phyloP scores from a whole-genome alignment of 1,140 invertebrate genomes.

The Cyrtorhinus lividipennis region DNA sequence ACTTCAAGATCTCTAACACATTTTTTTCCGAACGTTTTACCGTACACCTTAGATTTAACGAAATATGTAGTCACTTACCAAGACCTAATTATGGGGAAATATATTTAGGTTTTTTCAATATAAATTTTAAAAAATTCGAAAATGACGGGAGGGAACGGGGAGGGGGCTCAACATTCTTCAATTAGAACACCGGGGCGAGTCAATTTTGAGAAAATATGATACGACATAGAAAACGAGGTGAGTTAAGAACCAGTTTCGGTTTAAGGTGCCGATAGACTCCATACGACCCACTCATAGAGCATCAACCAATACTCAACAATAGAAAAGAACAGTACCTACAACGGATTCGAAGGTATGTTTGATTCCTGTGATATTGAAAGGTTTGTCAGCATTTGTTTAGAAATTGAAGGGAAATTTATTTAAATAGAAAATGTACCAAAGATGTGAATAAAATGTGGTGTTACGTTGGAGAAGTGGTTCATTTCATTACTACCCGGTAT shows the following conservation, averaged over 20 bases:
- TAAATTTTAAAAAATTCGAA: no score
- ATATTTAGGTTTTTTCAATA: neutral
- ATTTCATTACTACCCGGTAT: no score
- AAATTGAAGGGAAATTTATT: conserved; percentile 1
- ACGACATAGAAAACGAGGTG: no score
- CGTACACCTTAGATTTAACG: neutral
- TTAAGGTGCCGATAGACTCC: no score
- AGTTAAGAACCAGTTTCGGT: no score
- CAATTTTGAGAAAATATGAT: no score
- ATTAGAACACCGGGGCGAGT: neutral
- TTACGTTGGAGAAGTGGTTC: neutral
- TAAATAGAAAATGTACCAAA: conserved; percentile 7
- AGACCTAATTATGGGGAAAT: neutral
- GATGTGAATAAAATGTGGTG: conserved; percentile 9
- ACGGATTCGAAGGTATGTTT: neutral
- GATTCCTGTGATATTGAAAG: conserved; percentile 3
- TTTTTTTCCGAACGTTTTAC: neutral
- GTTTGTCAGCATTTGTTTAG: conserved; percentile 7
- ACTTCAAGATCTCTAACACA: no score
- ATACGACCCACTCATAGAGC: no score
- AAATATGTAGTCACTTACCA: neutral
- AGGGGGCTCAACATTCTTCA: neutral
- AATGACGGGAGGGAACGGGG: neutral
- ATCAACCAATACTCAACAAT: no score
- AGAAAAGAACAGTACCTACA: neutral